Evolutionary conservation across 2,888 invertebrate genomes (phyloP), one percentile per base, ranked within the genome.

Genomic region (Pachymerium ferrugineum): DNA sequence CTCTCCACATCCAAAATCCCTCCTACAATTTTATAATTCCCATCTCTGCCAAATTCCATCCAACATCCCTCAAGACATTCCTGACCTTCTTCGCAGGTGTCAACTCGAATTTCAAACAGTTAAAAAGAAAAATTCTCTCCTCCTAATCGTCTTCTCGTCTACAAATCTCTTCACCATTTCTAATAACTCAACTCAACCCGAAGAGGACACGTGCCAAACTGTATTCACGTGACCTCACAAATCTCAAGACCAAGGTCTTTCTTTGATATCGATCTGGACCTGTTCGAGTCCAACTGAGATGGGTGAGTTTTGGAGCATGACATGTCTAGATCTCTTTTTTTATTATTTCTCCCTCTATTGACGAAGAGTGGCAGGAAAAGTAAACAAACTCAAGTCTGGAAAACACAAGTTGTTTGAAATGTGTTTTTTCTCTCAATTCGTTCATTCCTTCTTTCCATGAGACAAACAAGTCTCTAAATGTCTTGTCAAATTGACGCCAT

Each of bases 291-390:
- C n/a, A 54, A 54, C 22, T 54, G 54, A 54, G 22, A 22, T 28
- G 38, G 38, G 38, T 38, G 54, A 54, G 54, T 54, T 54, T 54
- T 25, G 25, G 25, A 54, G 54, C 54, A 28, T 54, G 54, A 54
- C 54, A 54, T 54, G 54, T 54, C 54, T 22, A 54, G 54, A 25
- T 54, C 54, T 6, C 54, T 38, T 8, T 38, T 38, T 38, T 38
- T 38, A n/a, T 4, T 14, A 6, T 4, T 12, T 14, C 6, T 47
- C 5, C 16, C 19, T n/a, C 16, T 25, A 25, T 54, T 54, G 54
- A 54, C 25, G 54, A 28, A 22, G 25, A 54, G 54, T 25, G 54
- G 54, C 54, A 54, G 54, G 54, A 54, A 54, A 54, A 54, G 54
- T 54, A 54, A 54, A 47, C 47, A 54, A 6, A 54, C 25, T 5